A percentile compares a stretch with the other conserved stretches of the same genome.
These are phyloP conservation scores for Drosophila funebris DNA, from an alignment of 1,140 invertebrate genomes.

Conservation along the genomic window DNA sequence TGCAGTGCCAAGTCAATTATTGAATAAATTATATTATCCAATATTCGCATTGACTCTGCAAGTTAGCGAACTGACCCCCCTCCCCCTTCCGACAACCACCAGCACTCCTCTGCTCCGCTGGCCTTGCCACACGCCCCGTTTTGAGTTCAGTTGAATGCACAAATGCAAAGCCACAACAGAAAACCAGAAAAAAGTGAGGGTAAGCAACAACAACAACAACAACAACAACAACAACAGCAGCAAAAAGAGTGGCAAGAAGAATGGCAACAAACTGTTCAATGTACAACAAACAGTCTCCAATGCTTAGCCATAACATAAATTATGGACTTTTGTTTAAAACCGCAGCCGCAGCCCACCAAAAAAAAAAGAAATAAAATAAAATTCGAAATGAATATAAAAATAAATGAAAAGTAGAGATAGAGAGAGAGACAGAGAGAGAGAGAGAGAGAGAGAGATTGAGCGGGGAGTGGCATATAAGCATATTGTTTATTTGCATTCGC, in stretches of 20 bases:
- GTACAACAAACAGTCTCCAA: conserved; percentile 17
- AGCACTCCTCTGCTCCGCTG: conserved; percentile 21
- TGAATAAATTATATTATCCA: conserved; percentile 13
- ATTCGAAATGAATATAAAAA: conserved; percentile 38
- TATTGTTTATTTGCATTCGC: conserved; percentile 36
- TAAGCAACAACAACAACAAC: conserved; percentile 17
- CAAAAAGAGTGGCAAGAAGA: conserved; percentile 20
- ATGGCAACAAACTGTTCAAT: conserved; percentile 47
- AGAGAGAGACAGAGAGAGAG: not conserved
- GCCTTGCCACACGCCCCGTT: conserved; percentile 58
- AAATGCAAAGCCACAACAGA: conserved; percentile 54
- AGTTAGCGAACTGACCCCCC: conserved; percentile 14
- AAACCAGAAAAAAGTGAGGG: conserved; percentile 23
- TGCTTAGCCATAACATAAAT: conserved; percentile 76
- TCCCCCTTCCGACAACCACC: too few relatives aligned
- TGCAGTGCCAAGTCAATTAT: conserved; percentile 21
- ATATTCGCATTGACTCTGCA: too few relatives aligned
- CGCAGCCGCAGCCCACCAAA: conserved; percentile 51
- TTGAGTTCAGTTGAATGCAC: conserved; percentile 66
- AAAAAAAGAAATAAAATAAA: conserved; percentile 36
- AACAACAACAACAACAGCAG: not conserved
- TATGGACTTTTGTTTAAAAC: conserved; percentile 79
- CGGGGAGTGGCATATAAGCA: conserved; percentile 11
- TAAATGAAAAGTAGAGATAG: not conserved
- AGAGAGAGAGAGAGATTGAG: not conserved